These are phyloP conservation scores for Sphaerolaimus hirsutus DNA, from an alignment of 2,888 invertebrate genomes.

Conservation along the genomic window DNA sequence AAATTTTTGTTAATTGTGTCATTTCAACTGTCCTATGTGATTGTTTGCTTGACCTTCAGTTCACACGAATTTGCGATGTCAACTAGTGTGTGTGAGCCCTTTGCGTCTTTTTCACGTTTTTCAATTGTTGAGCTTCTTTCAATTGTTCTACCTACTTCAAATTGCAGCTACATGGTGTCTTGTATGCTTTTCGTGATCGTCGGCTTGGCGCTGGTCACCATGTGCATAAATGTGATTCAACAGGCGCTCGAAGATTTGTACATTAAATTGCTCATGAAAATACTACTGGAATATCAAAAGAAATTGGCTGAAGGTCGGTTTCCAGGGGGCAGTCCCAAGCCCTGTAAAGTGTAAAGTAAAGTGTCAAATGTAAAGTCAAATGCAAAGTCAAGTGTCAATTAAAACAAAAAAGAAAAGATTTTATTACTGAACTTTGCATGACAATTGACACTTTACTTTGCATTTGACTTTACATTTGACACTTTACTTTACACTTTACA, in stretches of 20 bases:
- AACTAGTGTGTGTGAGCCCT: neutral
- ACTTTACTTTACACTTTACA: too few species aligned
- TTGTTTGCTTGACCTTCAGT: too few species aligned
- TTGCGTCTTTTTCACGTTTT: neutral
- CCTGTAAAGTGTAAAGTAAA: too few species aligned
- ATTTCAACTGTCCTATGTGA: too few species aligned
- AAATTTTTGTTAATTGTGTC: too few species aligned
- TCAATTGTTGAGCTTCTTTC: neutral
- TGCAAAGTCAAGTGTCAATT: too few species aligned
- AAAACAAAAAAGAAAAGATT: too few species aligned
- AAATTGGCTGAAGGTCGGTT: constrained; percentile 16
- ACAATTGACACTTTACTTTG: too few species aligned
- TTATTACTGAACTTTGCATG: too few species aligned
- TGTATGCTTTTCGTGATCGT: constrained; percentile 28
- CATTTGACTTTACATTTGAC: too few species aligned
- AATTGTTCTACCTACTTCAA: neutral
- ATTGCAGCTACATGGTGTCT: constrained; percentile 14
- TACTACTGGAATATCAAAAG: constrained; percentile 21
- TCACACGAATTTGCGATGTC: neutral
- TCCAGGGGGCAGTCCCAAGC: too few species aligned
- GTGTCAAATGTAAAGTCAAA: too few species aligned
- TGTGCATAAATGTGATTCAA: constrained; percentile 6
- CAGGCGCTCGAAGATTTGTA: constrained; percentile 22
- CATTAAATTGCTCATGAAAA: constrained; percentile 18
- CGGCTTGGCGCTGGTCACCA: constrained; percentile 29